Percentiles rank a stretch among this genome's conserved stretches.
phyloP scores from a whole-genome alignment of 2,113 vertebrate genomes.

The Malurus alboscapulatus region DNA sequence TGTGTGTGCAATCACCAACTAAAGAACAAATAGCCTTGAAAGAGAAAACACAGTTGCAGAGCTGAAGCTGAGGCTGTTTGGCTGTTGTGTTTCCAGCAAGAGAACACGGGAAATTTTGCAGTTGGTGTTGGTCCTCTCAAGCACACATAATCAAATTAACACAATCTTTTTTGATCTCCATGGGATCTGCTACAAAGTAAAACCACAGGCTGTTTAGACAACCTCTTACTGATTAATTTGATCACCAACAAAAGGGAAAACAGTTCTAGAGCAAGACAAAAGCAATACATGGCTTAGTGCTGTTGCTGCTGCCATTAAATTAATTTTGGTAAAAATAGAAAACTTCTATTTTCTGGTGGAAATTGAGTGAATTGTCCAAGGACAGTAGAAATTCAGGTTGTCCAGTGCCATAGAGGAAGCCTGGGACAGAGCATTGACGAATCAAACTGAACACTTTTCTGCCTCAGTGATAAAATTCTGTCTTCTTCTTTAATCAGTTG shows the following conservation, averaged over 20 bases:
- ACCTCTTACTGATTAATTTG: neutral
- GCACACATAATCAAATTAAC: neutral
- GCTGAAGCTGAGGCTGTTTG: neutral
- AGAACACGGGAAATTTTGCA: neutral
- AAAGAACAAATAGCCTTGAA: neutral
- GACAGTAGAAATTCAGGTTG: neutral
- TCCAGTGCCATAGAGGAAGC: neutral
- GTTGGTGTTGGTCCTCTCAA: neutral
- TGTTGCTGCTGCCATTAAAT: neutral
- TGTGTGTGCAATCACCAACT: neutral
- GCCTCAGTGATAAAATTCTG: neutral
- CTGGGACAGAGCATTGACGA: neutral
- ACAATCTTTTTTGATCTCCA: neutral
- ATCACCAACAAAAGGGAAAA: neutral
- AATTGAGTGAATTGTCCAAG: neutral
- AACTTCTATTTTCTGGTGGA: neutral
- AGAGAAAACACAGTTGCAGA: neutral
- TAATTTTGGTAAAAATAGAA: neutral
- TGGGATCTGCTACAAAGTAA: neutral
- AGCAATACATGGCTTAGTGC: neutral
- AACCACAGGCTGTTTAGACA: neutral
- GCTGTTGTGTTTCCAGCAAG: neutral
- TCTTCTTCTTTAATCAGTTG: neutral
- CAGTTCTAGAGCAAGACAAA: neutral
- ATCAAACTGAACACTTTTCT: neutral